Conservation (phyloP, 2,113 vertebrate genomes). For the Serinus canaria region DNA sequence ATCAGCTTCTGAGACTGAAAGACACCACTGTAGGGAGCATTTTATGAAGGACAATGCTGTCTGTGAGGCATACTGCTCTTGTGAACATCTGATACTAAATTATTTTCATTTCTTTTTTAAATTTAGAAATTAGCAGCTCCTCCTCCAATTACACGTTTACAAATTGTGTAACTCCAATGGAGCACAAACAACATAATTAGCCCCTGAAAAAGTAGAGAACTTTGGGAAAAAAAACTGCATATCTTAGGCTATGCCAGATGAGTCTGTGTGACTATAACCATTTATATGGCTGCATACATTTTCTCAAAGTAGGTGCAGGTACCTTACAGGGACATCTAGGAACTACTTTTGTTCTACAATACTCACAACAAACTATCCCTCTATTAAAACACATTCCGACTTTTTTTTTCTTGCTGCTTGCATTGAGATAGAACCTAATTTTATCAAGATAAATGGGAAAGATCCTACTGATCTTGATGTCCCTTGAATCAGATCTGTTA, state of each 20-base stretch:
- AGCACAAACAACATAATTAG: not conserved
- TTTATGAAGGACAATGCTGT: not conserved
- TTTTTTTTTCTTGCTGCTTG: not conserved
- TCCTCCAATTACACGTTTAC: not conserved
- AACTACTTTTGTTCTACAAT: not conserved
- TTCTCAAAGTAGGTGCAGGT: not conserved
- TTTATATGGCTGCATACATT: not conserved
- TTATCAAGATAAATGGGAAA: not conserved
- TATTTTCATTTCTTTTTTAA: not conserved
- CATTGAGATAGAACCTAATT: not conserved
- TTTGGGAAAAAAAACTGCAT: rapidly evolving
- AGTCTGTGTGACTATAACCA: not conserved
- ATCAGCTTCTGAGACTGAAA: not conserved
- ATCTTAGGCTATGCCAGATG: not conserved
- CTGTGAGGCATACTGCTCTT: not conserved
- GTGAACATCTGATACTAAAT: not conserved
- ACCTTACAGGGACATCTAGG: not conserved
- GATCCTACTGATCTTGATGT: not conserved
- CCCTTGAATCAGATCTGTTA: not conserved
- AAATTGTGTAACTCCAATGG: not conserved
- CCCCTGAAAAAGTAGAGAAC: not conserved
- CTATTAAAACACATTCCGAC: not conserved
- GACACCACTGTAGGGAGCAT: not conserved
- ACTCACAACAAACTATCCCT: not conserved
- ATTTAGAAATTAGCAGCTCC: not conserved